Evolutionary conservation across 2,888 invertebrate genomes (phyloP), one percentile per base, ranked within the genome.

Genomic region (Pterostichus niger): DNA sequence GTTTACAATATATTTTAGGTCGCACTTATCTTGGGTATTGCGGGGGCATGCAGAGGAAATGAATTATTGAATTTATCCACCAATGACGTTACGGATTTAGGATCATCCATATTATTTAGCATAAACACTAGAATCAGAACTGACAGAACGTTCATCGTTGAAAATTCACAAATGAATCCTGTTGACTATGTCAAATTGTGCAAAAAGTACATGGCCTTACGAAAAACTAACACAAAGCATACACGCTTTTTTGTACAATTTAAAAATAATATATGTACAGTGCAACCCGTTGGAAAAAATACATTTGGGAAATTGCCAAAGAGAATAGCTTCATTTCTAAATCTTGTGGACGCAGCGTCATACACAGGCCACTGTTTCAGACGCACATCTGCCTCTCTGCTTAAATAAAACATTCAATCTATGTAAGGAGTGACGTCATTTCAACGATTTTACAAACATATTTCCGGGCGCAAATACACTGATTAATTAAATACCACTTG

Each of bases 1-100:
- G 7, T 56, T 56, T 56, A 56, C 46, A 46, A 46, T 46, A 46
- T 46, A 46, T 46, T 46, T 46, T 46, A 59, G 15, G 59, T 59
- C 1, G 15, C 17, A 10, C 24, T 59, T 2, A 59, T 59, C 5
- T 59, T 59, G 59, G 59, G 59, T 9, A 15, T 59, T 59, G 59
- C 11, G 1, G 59, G 59, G 15, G 11, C 59, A 24, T 59, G 15
- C 24, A 15, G 59, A 17, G 24, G 9, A 24, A 9, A 59, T 59
- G 59, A 59, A 59, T 10, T 59, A 3, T 46, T 17, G 24, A 59
- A 59, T 17, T 17, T 59, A n/a, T 17, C 17, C 24, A 59, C 15
- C 9, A 24, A 59, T 59, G 59, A 59, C 5, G 59, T 59, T 3
- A 24, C 15, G 4, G 59, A 13, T 59, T n/a, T 46, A n/a, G 46